Base-by-base conservation (phyloP, 2,888 invertebrate genomes). In the Odiellus spinosus region DNA sequence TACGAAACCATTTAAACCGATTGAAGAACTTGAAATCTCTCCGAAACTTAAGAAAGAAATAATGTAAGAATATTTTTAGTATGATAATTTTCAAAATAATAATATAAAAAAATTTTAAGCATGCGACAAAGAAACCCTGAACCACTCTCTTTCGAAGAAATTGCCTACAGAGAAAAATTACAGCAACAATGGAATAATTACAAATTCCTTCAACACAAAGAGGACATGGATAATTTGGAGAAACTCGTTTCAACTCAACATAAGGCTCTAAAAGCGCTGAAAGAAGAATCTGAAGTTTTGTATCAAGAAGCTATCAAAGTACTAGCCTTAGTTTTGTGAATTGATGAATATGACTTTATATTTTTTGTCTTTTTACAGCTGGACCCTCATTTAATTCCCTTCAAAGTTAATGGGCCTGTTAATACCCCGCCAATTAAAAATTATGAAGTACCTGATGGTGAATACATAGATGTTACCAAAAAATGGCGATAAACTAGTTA, bases 371-470 rank as follows among this genome's bases (percentile, higher is more conserved):
- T 46, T n/a, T n/a, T n/a, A n/a, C n/a, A 43, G 21, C 42, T 36
- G 14, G 21, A 15, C 32, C 36, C 11, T 49, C 33, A 3, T 41
- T 40, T 39, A 18, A n/a, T 39, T 15, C 43, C 12, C 14, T 40
- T 40, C 18, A 20, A 10, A 17, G 33, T 44, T 45, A 21, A 32
- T 6, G 32, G 11, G 18, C 20, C 17, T 14, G 34, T 42, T 11
- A 42, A 33, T 44, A 90, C 90, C 1, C 88, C 91, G 3, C 77
- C 88, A 0, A 81, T 87, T 48, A 73, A 77, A 59, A 73, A 76
- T 52, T 95, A 87, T 63, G 73, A 75, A 1, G 74, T 78, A 40
- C 84, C 86, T 0, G 93, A 96, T 67, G 96, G 96, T 35, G 87
- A 91, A 59, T 93, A 88, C 62, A 64, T 76, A 18, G 82, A 91